Evolutionary conservation across 2,797 vertebrate genomes (phyloP).

Genomic region (Limosa lapponica): DNA sequence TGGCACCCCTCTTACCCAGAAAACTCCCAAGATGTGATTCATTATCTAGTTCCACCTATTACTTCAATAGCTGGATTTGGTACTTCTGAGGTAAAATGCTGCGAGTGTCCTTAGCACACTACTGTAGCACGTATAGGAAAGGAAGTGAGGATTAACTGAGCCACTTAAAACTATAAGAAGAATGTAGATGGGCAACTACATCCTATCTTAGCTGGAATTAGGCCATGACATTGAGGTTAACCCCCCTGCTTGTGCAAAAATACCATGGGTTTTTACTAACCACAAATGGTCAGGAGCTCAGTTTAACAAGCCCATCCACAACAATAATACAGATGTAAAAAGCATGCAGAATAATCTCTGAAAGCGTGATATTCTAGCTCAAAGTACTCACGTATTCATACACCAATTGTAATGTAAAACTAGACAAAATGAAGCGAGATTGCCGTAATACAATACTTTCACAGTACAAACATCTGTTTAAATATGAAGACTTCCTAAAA

Average conservation of each 20-base stretch:
- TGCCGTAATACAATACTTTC: not conserved
- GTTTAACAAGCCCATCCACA: not conserved
- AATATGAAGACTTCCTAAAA: not conserved
- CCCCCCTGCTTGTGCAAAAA: conserved; percentile 37
- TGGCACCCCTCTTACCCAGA: not conserved
- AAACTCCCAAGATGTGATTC: conserved; percentile 9
- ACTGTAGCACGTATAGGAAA: not conserved
- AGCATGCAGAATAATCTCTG: not conserved
- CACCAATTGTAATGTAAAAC: not conserved
- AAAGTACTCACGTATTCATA: not conserved
- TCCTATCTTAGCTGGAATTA: conserved; percentile 41
- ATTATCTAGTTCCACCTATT: not conserved
- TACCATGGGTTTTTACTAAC: conserved; percentile 31
- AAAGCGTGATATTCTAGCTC: not conserved
- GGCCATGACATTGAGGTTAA: conserved; percentile 49
- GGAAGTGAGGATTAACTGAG: conserved; percentile 8
- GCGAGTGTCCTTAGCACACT: not conserved
- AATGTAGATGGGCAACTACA: conserved; percentile 14
- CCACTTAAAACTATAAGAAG: not conserved
- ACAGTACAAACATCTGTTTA: not conserved
- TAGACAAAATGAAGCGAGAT: not conserved
- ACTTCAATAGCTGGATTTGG: not conserved
- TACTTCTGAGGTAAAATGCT: not conserved
- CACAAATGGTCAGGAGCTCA: conserved; percentile 39
- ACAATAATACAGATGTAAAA: not conserved